Base-by-base conservation (phyloP, 1,140 invertebrate species). In the Caenorhabditis inopinata region DNA sequence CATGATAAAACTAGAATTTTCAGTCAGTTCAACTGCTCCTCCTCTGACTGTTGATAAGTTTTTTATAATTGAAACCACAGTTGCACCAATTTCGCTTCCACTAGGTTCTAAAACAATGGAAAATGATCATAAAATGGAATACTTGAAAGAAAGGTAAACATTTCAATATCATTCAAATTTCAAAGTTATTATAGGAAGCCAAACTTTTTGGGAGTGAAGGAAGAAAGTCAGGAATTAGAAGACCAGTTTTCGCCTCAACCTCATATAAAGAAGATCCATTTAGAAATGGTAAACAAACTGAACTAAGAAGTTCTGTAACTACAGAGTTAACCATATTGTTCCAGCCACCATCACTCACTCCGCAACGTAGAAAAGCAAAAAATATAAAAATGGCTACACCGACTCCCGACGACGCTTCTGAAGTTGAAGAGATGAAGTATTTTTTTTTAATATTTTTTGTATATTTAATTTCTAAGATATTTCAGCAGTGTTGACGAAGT, bases 381-480 rank as follows among this genome's bases (percentile, higher is more conserved):
- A 68, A 68, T 29, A 35, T 42, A 32, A 68, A 68, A 68, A 68
- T 32, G 2, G 38, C 58, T 21, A 68, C 58, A 68, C n/a, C 58
- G 23, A 68, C 29, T 68, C 58, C 58, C 35, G 58, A 68, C 38
- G 58, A 68, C 12, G 58, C 58, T 4, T 68, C 58, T 21, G 58
- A 68, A 68, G 58, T 68, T 23, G 58, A 68, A 42, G 58, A 68
- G n/a, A 68, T 68, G 58, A 68, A 68, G 58, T 68, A 38, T 38
- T 12, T 18, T 14, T 42, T 42, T 68, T 42, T 18, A 29, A 68
- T 18, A 6, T 7, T 12, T 14, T 14, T 14, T 5, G 38, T 42
- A 42, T 42, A 42, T 7, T 42, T 7, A 32, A 16, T 42, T 42
- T 25, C 38, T n/a, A n/a, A n/a, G n/a, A n/a, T n/a, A n/a, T 68